Conservation (phyloP, 2,113 vertebrate genomes). For the Megaceryle maxima region DNA sequence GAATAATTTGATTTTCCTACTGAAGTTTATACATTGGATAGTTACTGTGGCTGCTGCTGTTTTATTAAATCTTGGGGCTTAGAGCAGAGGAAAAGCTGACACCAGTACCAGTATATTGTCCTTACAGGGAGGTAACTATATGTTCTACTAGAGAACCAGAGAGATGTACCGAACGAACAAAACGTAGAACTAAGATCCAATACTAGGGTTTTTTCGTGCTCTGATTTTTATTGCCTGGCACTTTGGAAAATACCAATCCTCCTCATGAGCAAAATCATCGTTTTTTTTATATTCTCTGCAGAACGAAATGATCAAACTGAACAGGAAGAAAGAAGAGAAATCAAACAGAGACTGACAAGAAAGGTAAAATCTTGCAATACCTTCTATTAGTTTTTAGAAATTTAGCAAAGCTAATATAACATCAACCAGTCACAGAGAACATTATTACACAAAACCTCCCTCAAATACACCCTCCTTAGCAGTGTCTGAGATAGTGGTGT, state of each 20-base stretch:
- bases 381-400: not conserved
- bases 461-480: not conserved
- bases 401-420: not conserved
- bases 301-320: conserved; percentile 96
- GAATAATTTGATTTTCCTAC: conserved; percentile 1
- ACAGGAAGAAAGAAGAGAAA: conserved; percentile 94
- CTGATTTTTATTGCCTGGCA: not conserved
- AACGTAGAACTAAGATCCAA: not conserved
- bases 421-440: not conserved
- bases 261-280: conserved; percentile 32
- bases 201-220: not conserved
- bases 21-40: not conserved
- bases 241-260: not conserved
- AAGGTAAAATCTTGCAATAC: conserved; percentile 80
- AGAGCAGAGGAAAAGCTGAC: not conserved
- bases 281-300: conserved; percentile 65
- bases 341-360: conserved; percentile 95
- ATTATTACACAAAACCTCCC: not conserved
- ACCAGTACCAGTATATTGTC: rapidly evolving
- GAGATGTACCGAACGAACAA: not conserved
- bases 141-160: not conserved
- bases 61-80: not conserved
- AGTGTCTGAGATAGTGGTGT: not conserved
- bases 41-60: not conserved
- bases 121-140: not conserved